Base-by-base conservation (phyloP, 2,797 vertebrate species). In the Cossypha caffra region DNA sequence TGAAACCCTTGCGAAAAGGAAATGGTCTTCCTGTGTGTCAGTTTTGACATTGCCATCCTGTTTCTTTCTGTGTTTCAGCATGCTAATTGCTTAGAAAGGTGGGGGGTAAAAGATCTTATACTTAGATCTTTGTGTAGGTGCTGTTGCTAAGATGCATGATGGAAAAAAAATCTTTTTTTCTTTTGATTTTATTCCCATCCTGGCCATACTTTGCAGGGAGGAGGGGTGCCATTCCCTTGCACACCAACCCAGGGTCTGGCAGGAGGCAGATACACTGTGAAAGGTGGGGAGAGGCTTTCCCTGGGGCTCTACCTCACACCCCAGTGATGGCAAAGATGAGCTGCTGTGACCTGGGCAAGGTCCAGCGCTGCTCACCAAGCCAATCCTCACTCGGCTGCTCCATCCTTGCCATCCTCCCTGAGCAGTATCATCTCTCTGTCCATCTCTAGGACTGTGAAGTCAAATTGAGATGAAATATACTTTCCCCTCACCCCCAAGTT, bases 41-140 rank as follows among this genome's bases (percentile, higher is more conserved):
- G 64, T 96, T 97, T 96, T 92, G 88, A 90, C 93, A 87, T 48
- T 4, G 10, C 54, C 73, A 52, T 95, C 80, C 90, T 92, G 64
- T 91, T 94, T 83, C 75, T 82, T 93, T 51, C 62, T 76, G 17
- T 57, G 61, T 92, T 90, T 94, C 55, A 76, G 77, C 85, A 91
- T 89, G 58, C 42, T 95, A 96, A 96, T 97, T 95, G 80, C 90
- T 93, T 91, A 74, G 90, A 88, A 92, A 96, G 74, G 79, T 92
- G 43, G 62, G 83, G 86, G 71, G 67, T 86, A 82, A 92, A 94
- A 79, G 74, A 88, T 93, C 91, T 91, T 75, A 90, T 88, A 76
- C 86, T 97, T 94, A 95, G 81, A 90, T 92, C 81, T 94, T 92
- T 19, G 24, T 90, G 90, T 89, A 90, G 92, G 95, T 95, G 91